Evolutionary conservation across 2,888 invertebrate species (phyloP), one percentile per base, ranked within the genome.

Genomic region (Rotaria magnacalcarata): DNA sequence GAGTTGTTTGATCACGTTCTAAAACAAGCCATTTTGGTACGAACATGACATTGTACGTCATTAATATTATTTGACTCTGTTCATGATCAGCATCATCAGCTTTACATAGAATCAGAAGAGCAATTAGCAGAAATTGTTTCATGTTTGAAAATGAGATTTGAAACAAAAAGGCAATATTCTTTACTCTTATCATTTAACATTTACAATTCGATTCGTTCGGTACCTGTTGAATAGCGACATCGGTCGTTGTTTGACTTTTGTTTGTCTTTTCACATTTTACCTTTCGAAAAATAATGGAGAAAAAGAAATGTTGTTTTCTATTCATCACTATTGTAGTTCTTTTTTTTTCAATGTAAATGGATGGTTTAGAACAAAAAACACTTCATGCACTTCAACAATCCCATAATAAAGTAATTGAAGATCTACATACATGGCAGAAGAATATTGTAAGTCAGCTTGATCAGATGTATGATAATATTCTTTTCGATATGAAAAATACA

Each of bases 1-100:
- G 80, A 14, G 80, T 80, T 24, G 47, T 47, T 47, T 80, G 80
- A 47, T 80, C 80, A 80, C 80, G 80, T 47, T 80, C 47, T 47
- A 47, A 47, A 8, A 47, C 80, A 11, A 80, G 21, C 4, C 47
- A 14, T 47, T 7, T 47, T 47, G 80, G 80, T 80, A 47, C 47
- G 14, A 80, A 80, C 80, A 80, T 80, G 2, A 80, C 80, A 80
- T 80, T 80, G 11, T 80, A 80, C 24, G 24, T 47, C 47, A 80
- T 80, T 24, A 80, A n/a, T 47, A 14, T n/a, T 24, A 80, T 21
- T 80, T 80, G 80, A 47, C 47, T 80, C 0, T 2, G 21, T 24
- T 47, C 80, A 80, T 80, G 7, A 7, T 43, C 21, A 43, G 47
- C 14, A 7, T 43, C 21, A 43, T 80, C 14, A 47, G 80, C 2